Base-by-base conservation (phyloP, 2,113 vertebrate species). In the Calonectris borealis region DNA sequence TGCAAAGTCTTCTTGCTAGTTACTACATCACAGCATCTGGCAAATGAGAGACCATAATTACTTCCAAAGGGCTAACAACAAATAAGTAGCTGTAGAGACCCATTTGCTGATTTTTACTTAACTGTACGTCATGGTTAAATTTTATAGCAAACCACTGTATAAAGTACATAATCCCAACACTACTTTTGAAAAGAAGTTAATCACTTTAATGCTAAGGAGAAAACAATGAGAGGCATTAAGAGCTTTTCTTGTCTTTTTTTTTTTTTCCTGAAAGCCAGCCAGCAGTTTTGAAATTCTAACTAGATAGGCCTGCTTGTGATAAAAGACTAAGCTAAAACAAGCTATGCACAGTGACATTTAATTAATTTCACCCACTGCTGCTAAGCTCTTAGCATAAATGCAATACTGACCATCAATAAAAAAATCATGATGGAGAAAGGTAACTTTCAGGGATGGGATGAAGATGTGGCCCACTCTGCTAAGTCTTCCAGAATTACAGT, bases 141-240 rank as follows among this genome's bases (percentile, higher is more conserved):
- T 88, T 66, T 6, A 55, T 3, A 78, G 64, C 32, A 76, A 90
- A 13, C 5, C 13, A 38, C 34, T 42, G 24, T 7, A 49, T 8
- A 7, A 73, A 94, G 22, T 7, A 40, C 44, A 29, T 91, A 92
- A 94, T 89, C 65, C 65, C 34, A 93, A 25, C 21, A 9, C 10
- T 70, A 57, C 52, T 89, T 73, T 12, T 25, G 57, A 61, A 86
- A 86, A 44, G 10, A 65, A 93, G 65, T 78, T 86, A 91, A 89
- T 92, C 69, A 69, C 81, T 87, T 84, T 42, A 60, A 75, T 29
- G 31, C 88, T 93, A 84, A 94, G 42, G 76, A 96, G 90, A 86
- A 96, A 96, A 73, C 36, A 93, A 81, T 40, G 64, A 93, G 79
- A 55, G 38, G 83, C 19, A 84, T 94, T 94, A 90, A 79, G 31